Evolutionary conservation across 2,888 invertebrate species (phyloP).

Genomic region (Erynnis tages): DNA sequence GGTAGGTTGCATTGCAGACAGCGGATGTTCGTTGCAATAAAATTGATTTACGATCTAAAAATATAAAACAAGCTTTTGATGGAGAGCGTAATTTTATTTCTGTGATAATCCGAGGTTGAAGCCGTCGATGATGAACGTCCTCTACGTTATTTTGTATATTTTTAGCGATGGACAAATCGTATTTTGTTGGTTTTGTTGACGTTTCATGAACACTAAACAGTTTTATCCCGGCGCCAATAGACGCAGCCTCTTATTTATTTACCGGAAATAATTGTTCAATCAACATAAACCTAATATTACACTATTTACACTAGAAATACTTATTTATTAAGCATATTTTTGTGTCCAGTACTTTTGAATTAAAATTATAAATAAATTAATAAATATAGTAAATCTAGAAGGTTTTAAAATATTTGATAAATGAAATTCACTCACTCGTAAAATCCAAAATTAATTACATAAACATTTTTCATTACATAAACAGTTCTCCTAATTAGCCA

Average conservation of each 20-base stretch:
- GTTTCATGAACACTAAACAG: conserved; percentile 21
- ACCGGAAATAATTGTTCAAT: conserved; percentile 6
- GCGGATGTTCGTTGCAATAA: conserved; percentile 12
- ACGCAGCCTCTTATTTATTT: conserved; percentile 4
- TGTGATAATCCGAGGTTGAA: conserved; percentile 27
- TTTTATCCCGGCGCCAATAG: conserved; percentile 12
- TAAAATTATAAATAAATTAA: too few species aligned
- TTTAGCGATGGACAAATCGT: conserved; percentile 17
- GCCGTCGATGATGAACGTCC: conserved; percentile 30
- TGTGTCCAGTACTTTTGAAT: too few species aligned
- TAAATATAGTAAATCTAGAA: too few species aligned
- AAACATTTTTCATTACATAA: too few species aligned
- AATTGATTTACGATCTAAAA: conserved; percentile 10
- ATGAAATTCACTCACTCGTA: too few species aligned
- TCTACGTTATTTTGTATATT: conserved; percentile 27
- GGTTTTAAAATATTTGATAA: too few species aligned
- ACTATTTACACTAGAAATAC: too few species aligned
- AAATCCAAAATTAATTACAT: too few species aligned
- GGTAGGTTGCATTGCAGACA: too few species aligned
- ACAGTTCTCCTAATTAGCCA: too few species aligned
- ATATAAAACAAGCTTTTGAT: conserved; percentile 20
- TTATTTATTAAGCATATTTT: too few species aligned
- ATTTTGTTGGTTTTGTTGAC: conserved; percentile 22
- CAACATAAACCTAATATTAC: neutral
- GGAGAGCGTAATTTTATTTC: conserved; percentile 23